phyloP scores from a whole-genome alignment of 2,113 vertebrate genomes.

The human region DNA sequence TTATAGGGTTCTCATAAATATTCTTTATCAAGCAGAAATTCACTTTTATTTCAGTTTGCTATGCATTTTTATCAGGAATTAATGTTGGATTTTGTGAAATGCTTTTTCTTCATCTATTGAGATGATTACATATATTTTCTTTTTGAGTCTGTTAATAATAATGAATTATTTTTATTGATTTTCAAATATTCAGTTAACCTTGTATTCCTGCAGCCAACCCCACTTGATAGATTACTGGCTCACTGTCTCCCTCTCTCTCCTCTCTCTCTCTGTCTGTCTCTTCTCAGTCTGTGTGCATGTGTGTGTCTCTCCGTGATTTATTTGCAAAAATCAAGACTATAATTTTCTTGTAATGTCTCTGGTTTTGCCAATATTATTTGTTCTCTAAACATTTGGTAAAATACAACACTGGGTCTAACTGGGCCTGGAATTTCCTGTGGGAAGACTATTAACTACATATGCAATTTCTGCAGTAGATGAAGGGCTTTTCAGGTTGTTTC shows the following conservation, averaged over 20 bases:
- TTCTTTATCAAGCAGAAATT: neutral
- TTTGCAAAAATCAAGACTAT: neutral
- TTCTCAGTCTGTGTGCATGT: neutral
- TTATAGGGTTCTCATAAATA: neutral
- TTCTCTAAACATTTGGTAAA: constrained; percentile 5
- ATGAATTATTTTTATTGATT: neutral
- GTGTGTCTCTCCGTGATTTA: neutral
- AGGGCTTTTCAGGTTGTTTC: neutral
- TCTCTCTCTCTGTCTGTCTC: neutral
- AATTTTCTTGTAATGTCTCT: neutral
- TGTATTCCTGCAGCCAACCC: neutral
- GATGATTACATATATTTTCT: neutral
- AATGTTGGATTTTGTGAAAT: neutral
- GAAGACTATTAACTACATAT: neutral
- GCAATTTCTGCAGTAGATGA: neutral
- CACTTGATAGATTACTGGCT: neutral
- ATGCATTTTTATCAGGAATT: neutral
- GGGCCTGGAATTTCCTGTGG: neutral
- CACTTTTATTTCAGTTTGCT: neutral
- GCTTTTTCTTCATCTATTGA: neutral
- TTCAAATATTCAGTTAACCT: neutral
- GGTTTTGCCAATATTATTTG: neutral
- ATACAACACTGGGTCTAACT: neutral
- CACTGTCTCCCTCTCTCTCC: neutral
- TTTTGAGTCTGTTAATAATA: neutral